These are phyloP conservation scores for Drosophila nigromelanica DNA, from an alignment of 1,140 invertebrate species.

Conservation along the genomic window DNA sequence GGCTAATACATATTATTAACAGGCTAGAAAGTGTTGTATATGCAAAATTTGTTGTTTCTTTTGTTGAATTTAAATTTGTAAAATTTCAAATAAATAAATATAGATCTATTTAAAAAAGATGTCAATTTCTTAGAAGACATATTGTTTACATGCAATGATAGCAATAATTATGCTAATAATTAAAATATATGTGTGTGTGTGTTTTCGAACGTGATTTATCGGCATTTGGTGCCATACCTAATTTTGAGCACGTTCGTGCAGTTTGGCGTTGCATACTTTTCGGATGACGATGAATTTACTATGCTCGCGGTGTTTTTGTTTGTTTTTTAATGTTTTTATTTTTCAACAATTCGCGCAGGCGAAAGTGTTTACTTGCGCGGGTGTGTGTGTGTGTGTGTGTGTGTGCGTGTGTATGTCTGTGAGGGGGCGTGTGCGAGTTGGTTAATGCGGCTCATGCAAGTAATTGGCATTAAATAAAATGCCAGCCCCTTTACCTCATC, in stretches of 20 bases:
- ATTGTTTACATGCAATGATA: too few species aligned
- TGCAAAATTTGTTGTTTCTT: too few species aligned
- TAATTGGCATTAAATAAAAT: constrained; percentile 83
- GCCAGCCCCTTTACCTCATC: constrained; percentile 40
- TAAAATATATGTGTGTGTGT: too few species aligned
- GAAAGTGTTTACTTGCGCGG: constrained; percentile 50
- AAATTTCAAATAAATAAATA: too few species aligned
- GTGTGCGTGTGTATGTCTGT: not conserved
- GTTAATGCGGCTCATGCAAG: constrained; percentile 81
- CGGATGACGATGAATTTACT: constrained; percentile 41
- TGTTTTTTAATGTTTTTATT: constrained; percentile 22
- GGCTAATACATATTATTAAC: too few species aligned
- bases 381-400: constrained; percentile 29
- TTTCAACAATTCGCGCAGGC: constrained; percentile 51
- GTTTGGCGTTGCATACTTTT: constrained; percentile 63
- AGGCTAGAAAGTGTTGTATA: too few species aligned
- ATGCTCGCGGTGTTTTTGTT: constrained; percentile 20
- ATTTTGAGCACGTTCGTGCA: not conserved
- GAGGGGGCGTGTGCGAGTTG: constrained; percentile 31
- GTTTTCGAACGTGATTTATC: not conserved
- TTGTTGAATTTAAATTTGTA: too few species aligned
- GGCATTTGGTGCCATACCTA: constrained; percentile 7
- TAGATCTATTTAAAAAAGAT: too few species aligned
- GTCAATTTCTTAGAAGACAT: too few species aligned
- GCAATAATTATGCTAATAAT: too few species aligned